Percentiles rank a stretch among this genome's conserved stretches.
Evolutionary conservation across 2,888 invertebrate species (phyloP).

Genomic region (Leptinotarsa peninsularis): DNA sequence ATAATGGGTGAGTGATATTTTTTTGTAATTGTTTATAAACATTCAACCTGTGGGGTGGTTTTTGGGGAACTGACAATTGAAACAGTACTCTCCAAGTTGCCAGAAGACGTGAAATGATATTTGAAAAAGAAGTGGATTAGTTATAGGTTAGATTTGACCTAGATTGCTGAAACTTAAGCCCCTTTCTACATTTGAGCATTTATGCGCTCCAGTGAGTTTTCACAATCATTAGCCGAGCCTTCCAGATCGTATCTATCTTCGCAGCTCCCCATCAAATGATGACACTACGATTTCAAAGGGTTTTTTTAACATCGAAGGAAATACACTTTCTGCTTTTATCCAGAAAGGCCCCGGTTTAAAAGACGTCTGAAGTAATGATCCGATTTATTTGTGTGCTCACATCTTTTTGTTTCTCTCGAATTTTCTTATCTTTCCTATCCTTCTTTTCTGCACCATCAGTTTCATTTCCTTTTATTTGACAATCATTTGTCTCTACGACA

Average conservation of each 20-base stretch:
- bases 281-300: too few species aligned
- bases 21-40: slow-evolving; percentile 44
- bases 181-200: neutral
- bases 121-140: neutral
- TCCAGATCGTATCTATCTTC: slow-evolving; percentile 8
- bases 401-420: slow-evolving; percentile 52
- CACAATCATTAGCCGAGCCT: neutral
- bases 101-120: slow-evolving; percentile 6
- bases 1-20: slow-evolving; percentile 44
- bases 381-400: slow-evolving; percentile 56
- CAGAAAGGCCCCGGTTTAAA: neutral
- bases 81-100: slow-evolving; percentile 2
- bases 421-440: slow-evolving; percentile 48
- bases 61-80: slow-evolving; percentile 10
- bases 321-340: neutral
- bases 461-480: slow-evolving; percentile 58
- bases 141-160: slow-evolving; percentile 38
- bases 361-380: slow-evolving; percentile 53
- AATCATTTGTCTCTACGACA: slow-evolving; percentile 57
- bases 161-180: slow-evolving; percentile 20
- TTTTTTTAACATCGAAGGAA: neutral
- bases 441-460: slow-evolving; percentile 53
- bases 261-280: too few species aligned
- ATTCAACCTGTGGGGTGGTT: slow-evolving; percentile 28
- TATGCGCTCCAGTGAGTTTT: neutral